These are phyloP conservation scores for Drepana arcuata DNA, from an alignment of 1,140 invertebrate genomes.

Conservation along the genomic window DNA sequence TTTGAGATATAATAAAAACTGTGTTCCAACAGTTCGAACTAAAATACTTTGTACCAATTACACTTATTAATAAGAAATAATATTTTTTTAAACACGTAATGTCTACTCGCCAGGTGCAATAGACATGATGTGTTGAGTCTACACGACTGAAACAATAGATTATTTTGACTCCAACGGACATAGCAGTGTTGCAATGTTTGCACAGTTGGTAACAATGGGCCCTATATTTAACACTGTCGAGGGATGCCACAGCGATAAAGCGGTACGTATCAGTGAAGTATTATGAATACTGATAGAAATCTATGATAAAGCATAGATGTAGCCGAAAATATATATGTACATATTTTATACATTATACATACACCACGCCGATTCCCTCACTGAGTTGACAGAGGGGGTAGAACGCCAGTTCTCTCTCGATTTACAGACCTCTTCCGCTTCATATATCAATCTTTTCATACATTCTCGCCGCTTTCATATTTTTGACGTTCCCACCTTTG, in stretches of 20 bases:
- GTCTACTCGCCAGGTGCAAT: constrained; percentile 30
- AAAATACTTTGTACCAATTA: constrained; percentile 1
- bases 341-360: no score
- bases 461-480: no score
- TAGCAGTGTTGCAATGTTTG: constrained; percentile 28
- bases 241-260: constrained; percentile 6
- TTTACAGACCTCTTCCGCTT: no score
- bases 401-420: no score
- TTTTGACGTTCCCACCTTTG: no score
- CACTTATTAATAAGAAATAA: no score
- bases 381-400: no score
- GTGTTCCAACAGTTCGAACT: background rate
- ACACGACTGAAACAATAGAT: constrained; percentile 37
- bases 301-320: no score
- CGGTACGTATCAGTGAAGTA: constrained; percentile 12
- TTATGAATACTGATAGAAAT: constrained; percentile 4
- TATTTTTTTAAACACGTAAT: constrained; percentile 23
- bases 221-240: constrained; percentile 12
- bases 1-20: background rate
- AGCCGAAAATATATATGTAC: no score
- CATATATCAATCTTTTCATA: no score
- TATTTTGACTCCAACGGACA: constrained; percentile 50
- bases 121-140: constrained; percentile 39
- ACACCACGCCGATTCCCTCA: no score
- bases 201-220: constrained; percentile 32